Evolutionary conservation across 2,888 invertebrate species (phyloP).

Genomic region (Zhuqinia jingwanae): DNA sequence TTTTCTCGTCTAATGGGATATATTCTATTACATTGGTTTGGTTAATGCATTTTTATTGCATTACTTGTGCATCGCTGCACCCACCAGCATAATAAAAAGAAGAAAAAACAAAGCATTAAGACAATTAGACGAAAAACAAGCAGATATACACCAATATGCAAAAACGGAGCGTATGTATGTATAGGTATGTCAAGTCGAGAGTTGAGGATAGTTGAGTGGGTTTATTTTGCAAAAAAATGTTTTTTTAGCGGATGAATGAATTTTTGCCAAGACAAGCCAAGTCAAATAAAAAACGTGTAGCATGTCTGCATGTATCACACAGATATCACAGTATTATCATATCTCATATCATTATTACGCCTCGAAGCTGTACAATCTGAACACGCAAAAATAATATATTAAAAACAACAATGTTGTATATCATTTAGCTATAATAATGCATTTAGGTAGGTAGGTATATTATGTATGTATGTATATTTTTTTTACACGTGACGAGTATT

Average conservation of each 20-base stretch:
- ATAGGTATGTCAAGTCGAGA: no score
- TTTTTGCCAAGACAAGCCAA: not conserved
- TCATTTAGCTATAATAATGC: no score
- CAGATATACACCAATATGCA: not conserved
- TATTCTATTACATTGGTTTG: not conserved
- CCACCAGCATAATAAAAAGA: not conserved
- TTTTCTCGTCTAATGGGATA: constrained; percentile 4
- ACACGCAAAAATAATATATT: no score
- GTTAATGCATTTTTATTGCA: constrained; percentile 44
- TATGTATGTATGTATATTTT: constrained; percentile 6
- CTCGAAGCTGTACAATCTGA: no score
- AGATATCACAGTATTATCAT: not conserved
- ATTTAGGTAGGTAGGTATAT: no score
- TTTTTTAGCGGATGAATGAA: constrained; percentile 42
- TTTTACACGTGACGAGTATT: constrained; percentile 41
- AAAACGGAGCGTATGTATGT: not conserved
- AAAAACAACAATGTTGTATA: constrained; percentile 23
- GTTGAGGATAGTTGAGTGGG: no score
- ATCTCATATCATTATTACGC: not conserved
- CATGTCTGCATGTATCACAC: no score
- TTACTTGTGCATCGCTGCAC: constrained; percentile 49
- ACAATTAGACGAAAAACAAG: not conserved
- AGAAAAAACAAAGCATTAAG: not conserved
- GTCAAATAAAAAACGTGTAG: no score
- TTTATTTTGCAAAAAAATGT: not conserved